Percentiles rank a stretch among this genome's conserved stretches.
Evolutionary conservation across 1,140 invertebrate species (phyloP).

Genomic region (Megalopta genalis): DNA sequence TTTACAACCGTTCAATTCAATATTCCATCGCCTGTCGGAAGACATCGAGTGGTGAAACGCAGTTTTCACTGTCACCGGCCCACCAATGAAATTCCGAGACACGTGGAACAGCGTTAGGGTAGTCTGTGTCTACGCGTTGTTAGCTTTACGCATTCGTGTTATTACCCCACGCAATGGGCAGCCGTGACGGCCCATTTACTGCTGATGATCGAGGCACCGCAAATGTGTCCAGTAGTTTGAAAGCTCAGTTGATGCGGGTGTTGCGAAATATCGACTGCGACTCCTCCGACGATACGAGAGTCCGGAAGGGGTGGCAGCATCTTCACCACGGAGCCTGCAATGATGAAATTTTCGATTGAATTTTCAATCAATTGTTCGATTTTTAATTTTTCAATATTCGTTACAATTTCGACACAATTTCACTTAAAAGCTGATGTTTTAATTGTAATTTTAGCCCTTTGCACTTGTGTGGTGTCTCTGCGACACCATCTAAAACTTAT

Average conservation of each 20-base stretch:
- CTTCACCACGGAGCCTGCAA: background rate
- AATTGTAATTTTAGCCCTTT: no score
- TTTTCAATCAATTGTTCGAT: no score
- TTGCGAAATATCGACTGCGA: constrained; percentile 61
- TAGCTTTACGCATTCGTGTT: constrained; percentile 19
- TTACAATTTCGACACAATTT: no score
- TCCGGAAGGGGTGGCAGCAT: background rate
- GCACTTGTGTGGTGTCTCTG: no score
- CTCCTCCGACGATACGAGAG: constrained; percentile 71
- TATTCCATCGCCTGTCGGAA: no score
- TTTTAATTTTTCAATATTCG: no score
- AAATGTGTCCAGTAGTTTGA: constrained; percentile 69
- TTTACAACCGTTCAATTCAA: no score
- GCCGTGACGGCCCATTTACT: constrained; percentile 79
- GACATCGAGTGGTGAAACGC: no score
- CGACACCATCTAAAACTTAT: no score
- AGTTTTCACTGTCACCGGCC: no score
- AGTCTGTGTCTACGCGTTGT: background rate
- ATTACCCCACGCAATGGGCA: constrained; percentile 79
- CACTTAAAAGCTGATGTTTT: no score
- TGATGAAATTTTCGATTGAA: background rate
- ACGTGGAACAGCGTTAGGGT: background rate
- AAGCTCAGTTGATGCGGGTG: constrained; percentile 73
- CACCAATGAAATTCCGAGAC: background rate
- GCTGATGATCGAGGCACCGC: constrained; percentile 80